Evolutionary conservation across 2,797 vertebrate genomes (phyloP).

Genomic region (Acanthis flammea): DNA sequence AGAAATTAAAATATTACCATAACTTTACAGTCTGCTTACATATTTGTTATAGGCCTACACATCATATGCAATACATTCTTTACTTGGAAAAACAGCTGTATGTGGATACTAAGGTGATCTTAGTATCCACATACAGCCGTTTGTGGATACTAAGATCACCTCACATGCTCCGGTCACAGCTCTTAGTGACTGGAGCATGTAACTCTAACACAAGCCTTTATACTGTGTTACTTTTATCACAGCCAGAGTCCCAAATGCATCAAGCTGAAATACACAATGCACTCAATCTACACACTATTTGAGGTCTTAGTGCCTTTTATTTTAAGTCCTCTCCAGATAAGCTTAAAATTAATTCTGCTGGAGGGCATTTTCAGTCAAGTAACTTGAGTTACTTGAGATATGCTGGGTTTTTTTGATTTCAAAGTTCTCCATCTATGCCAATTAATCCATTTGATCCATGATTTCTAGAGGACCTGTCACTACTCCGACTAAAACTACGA

Average conservation of each 20-base stretch:
- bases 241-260: background rate
- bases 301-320: background rate
- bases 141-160: too few relatives aligned
- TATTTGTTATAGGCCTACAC: background rate
- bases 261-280: background rate
- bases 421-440: background rate
- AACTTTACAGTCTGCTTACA: background rate
- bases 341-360: background rate
- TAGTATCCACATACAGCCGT: too few relatives aligned
- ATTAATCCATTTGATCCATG: background rate
- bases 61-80: background rate
- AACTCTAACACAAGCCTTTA: background rate
- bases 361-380: background rate
- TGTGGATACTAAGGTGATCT: background rate
- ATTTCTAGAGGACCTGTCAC: background rate
- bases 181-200: too few relatives aligned
- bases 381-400: background rate
- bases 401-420: rapidly evolving
- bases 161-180: too few relatives aligned
- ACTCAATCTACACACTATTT: background rate
- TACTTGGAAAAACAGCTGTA: background rate
- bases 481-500: background rate
- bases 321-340: background rate
- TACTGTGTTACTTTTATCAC: background rate
- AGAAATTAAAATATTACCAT: background rate